These are phyloP conservation scores for Mythimna albipuncta DNA, from an alignment of 2,888 invertebrate genomes.

Conservation along the genomic window DNA sequence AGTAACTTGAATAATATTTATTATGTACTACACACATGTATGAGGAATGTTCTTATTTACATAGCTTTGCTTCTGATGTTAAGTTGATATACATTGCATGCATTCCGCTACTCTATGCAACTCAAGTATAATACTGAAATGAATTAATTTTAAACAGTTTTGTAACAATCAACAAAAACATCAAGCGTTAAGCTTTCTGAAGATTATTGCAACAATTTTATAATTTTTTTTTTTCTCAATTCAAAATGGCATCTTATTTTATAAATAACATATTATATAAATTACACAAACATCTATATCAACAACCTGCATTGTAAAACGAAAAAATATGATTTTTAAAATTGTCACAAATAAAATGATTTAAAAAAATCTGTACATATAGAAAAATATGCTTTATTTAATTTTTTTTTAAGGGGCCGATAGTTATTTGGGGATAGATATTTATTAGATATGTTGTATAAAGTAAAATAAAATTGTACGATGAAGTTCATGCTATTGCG, in stretches of 20 bases:
- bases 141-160: conserved; percentile 70
- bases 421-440: conserved; percentile 43
- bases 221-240: conserved; percentile 63
- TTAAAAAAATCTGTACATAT: conserved; percentile 74
- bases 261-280: conserved; percentile 66
- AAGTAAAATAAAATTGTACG: conserved; percentile 79
- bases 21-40: conserved; percentile 91
- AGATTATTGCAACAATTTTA: conserved; percentile 67
- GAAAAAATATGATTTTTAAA: conserved; percentile 66
- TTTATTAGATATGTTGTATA: conserved; percentile 58
- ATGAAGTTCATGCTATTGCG: conserved; percentile 75
- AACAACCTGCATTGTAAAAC: conserved; percentile 70
- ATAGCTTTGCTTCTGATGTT: conserved; percentile 82
- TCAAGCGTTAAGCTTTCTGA: conserved; percentile 62
- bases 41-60: conserved; percentile 91
- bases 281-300: conserved; percentile 66
- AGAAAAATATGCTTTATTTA: conserved; percentile 67
- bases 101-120: conserved; percentile 72
- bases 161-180: conserved; percentile 63
- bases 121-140: conserved; percentile 83
- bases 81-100: conserved; percentile 63
- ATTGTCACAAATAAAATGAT: conserved; percentile 65
- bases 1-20: conserved; percentile 91
- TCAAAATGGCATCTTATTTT: conserved; percentile 72
- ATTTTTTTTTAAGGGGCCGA: conserved; percentile 35